A percentile compares a stretch with the other conserved stretches of the same genome.
phyloP scores from a whole-genome alignment of 37 sponge, comb jelly and placozoan genomes.

The Geodia barretti region DNA sequence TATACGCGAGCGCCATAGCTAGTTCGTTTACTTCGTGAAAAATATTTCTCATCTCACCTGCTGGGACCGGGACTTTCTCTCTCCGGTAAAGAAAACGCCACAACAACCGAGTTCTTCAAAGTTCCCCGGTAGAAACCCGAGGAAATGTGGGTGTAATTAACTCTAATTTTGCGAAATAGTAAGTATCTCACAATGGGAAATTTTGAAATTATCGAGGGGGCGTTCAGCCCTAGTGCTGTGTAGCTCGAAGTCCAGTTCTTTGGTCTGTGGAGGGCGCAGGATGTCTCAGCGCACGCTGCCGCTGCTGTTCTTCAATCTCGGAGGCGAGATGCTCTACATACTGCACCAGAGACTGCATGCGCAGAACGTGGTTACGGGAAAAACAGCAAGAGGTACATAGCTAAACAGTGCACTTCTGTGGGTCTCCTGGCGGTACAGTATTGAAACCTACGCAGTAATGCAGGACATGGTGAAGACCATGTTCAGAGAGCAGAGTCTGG shows the following conservation, averaged over 20 bases:
- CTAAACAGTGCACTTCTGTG: too few relatives aligned
- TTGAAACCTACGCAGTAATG: conserved; percentile 50
- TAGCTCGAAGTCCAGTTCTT: background rate
- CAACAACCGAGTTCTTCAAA: too few relatives aligned
- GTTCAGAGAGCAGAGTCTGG: conserved; percentile 62
- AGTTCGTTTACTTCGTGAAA: too few relatives aligned
- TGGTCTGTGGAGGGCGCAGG: background rate
- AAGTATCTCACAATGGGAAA: background rate
- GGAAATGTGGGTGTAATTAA: too few relatives aligned
- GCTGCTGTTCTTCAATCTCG: conserved; percentile 91
- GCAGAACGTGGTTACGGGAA: conserved; percentile 58
- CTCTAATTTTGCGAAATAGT: too few relatives aligned
- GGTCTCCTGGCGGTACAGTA: background rate
- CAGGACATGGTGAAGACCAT: conserved; percentile 85
- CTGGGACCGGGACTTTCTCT: too few relatives aligned
- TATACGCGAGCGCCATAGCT: too few relatives aligned
- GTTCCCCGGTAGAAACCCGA: too few relatives aligned
- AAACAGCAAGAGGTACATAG: conserved; percentile 69
- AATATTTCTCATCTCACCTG: too few relatives aligned
- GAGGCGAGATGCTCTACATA: conserved; percentile 97
- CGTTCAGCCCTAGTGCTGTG: background rate
- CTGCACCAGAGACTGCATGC: conserved; percentile 92
- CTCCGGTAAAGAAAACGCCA: too few relatives aligned
- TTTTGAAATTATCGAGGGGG: background rate
- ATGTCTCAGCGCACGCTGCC: conserved; percentile 81